These are phyloP conservation scores for Dichetophora obliterata DNA, from an alignment of 2,888 invertebrate genomes.

Conservation along the genomic window DNA sequence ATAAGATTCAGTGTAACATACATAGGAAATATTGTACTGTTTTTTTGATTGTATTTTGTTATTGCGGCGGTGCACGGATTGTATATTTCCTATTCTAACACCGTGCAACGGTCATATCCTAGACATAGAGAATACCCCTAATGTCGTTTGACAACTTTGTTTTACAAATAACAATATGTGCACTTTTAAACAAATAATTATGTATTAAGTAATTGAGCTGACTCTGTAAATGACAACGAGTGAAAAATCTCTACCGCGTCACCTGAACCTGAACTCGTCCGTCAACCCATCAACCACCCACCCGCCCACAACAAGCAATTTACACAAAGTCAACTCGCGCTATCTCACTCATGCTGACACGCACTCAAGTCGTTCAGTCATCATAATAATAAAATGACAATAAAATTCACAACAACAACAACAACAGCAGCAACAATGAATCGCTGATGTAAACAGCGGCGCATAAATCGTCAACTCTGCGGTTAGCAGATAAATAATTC, in stretches of 20 bases:
- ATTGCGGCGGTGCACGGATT: too few relatives aligned
- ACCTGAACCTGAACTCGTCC: not conserved
- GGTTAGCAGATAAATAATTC: conserved; percentile 47
- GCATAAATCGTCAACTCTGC: conserved; percentile 19
- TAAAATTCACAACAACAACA: conserved; percentile 39
- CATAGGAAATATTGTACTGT: too few relatives aligned
- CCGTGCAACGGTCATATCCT: too few relatives aligned
- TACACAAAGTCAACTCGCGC: not conserved
- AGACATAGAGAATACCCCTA: too few relatives aligned
- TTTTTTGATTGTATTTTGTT: too few relatives aligned
- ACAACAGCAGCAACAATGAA: conserved; percentile 34
- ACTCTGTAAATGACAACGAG: not conserved
- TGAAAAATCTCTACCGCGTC: not conserved
- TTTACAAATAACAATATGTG: too few relatives aligned
- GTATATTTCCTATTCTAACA: too few relatives aligned
- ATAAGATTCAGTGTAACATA: too few relatives aligned
- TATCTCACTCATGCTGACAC: conserved; percentile 3
- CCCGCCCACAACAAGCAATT: not conserved
- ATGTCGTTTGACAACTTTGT: too few relatives aligned
- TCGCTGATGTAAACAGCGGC: conserved; percentile 28
- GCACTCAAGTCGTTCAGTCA: conserved; percentile 21
- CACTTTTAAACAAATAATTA: not conserved
- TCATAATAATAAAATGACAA: conserved; percentile 43
- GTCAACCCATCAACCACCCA: not conserved
- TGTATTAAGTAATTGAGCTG: conserved; percentile 39